Evolutionary conservation across 2,113 vertebrate genomes (phyloP), one percentile per base, ranked within the genome.

Genomic region (Brachyistius frenatus): DNA sequence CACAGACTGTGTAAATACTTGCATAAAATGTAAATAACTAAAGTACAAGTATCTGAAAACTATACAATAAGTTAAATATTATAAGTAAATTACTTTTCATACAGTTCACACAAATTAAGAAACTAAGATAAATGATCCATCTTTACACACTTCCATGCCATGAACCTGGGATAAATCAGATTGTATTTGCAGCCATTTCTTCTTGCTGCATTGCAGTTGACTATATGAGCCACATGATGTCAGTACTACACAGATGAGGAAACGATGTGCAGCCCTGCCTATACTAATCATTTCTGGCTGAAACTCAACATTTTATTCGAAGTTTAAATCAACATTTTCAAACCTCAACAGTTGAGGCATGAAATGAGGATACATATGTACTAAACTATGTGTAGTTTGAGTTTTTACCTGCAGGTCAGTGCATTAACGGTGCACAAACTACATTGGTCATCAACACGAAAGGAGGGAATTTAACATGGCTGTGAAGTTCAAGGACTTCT

Each of bases 131-230:
- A 23, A 23, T 23, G 1, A 23, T 23, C 23, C 23, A 23, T 23
- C 23, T 23, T 23, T 23, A 23, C 23, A 23, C 23, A 23, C 23
- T 23, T 23, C 23, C 23, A 23, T 23, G 23, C 23, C 23, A 23
- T 23, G 23, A 23, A 23, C 23, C 23, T 23, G 10, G 7, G 41
- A 11, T 13, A 3, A 44, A 44, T 44, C 41, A 13, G 10, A 11
- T 44, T 11, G 10, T 44, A 9, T 41, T 41, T 41, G 39, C 39
- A 41, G 39, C 39, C 39, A 13, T 4, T 50, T 6, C 16, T 58
- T 16, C 50, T 16, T 54, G 32, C 66, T 78, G 66, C 70, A 73
- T 31, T 85, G 80, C 66, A 81, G 70, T 66, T 77, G 33, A 5
- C 41, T 2, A n/a, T 30, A 7, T 1, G 0, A 30, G 16, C 66